Evolutionary conservation across 1,140 invertebrate species (phyloP).

Genomic region (Anastatus disparis): DNA sequence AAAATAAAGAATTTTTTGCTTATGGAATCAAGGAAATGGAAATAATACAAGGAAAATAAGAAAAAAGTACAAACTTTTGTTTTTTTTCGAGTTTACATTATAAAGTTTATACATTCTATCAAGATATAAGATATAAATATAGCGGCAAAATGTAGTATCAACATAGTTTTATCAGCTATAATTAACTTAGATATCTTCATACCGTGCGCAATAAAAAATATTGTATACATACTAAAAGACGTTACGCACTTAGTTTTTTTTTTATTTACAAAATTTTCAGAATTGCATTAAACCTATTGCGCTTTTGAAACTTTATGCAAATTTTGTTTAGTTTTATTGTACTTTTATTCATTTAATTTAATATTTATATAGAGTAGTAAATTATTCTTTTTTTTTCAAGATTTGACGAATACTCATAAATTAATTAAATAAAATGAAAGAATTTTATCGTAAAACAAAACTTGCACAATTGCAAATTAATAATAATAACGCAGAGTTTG

Average conservation of each 20-base stretch:
- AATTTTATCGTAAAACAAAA: background rate
- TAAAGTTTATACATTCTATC: conserved; percentile 58
- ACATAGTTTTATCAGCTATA: conserved; percentile 22
- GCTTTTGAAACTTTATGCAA: conserved; percentile 5
- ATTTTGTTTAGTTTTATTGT: conserved; percentile 1
- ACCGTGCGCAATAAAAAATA: conserved; percentile 52
- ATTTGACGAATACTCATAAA: background rate
- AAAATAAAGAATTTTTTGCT: no score
- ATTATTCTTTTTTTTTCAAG: no score
- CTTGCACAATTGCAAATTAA: background rate
- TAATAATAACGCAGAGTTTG: conserved; percentile 3
- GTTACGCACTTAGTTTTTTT: conserved; percentile 22
- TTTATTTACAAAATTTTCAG: conserved; percentile 48
- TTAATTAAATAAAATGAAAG: background rate
- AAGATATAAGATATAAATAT: conserved; percentile 42
- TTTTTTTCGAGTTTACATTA: conserved; percentile 45
- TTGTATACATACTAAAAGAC: conserved; percentile 41
- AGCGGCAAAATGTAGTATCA: conserved; percentile 4
- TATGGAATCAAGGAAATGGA: no score
- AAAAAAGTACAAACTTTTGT: background rate
- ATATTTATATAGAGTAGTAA: background rate
- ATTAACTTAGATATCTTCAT: conserved; percentile 45
- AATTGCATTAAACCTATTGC: conserved; percentile 9
- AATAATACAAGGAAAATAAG: no score
- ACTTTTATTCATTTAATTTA: background rate